Conservation (phyloP, 2,113 vertebrate species). For the Bagarius yarrelli region DNA sequence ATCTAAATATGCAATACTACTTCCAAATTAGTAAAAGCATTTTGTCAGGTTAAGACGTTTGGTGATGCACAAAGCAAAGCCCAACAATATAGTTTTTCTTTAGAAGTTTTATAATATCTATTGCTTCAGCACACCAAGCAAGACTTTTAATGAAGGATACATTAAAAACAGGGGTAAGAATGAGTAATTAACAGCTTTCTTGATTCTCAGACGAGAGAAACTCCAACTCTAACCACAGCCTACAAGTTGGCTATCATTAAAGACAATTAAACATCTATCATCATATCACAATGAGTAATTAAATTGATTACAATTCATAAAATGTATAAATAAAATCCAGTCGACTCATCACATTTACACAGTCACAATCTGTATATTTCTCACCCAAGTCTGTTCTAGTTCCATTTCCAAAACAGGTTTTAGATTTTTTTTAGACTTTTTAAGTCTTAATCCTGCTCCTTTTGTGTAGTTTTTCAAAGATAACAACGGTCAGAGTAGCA, state of each 20-base stretch:
- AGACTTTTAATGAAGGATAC: not conserved
- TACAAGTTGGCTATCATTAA: too few species aligned
- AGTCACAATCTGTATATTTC: too few species aligned
- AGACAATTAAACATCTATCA: too few species aligned
- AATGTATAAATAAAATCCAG: too few species aligned
- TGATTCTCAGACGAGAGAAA: too few species aligned
- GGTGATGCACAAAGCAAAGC: not conserved
- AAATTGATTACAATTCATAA: too few species aligned
- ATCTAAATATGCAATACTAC: not conserved
- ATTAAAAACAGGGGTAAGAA: too few species aligned
- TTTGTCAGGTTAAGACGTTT: not conserved
- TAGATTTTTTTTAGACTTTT: not conserved
- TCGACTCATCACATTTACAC: too few species aligned
- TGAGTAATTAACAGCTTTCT: too few species aligned
- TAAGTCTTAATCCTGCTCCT: not conserved
- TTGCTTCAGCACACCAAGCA: not conserved
- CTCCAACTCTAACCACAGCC: too few species aligned
- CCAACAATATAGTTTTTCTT: not conserved
- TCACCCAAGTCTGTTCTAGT: too few species aligned
- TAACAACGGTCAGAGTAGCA: not conserved
- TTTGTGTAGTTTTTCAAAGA: slow-evolving; percentile 8
- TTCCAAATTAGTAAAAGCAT: not conserved
- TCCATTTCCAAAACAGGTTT: not conserved
- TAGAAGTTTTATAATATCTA: not conserved
- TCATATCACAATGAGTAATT: too few species aligned